Conservation (phyloP, 2,888 invertebrate genomes). For the Oligia strigilis region DNA sequence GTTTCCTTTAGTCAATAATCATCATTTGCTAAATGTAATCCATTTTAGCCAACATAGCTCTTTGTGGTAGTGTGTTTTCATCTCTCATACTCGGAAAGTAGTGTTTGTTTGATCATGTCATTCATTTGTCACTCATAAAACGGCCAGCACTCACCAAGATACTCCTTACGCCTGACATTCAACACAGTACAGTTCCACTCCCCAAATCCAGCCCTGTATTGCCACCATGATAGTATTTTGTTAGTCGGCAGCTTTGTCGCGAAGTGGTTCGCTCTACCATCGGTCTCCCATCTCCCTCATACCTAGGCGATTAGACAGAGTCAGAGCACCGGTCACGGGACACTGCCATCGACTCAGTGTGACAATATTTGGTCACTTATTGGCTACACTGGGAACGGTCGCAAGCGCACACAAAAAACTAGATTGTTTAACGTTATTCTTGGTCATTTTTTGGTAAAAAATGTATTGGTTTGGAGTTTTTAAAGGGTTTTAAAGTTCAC, state of each 20-base stretch:
- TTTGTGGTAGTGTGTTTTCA: neutral
- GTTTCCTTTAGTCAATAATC: neutral
- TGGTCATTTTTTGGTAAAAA: conserved; percentile 52
- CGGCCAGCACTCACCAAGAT: neutral
- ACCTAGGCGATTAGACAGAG: conserved; percentile 65
- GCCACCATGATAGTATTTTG: conserved; percentile 89
- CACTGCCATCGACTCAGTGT: conserved; percentile 71
- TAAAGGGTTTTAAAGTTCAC: conserved; percentile 29
- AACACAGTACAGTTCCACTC: neutral
- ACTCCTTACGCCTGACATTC: neutral
- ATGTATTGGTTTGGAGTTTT: conserved; percentile 36
- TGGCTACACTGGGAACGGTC: conserved; percentile 83
- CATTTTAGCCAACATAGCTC: neutral
- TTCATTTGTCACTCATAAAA: neutral
- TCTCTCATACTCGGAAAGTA: too few species aligned
- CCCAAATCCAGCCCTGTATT: conserved; percentile 80
- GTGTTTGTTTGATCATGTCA: neutral
- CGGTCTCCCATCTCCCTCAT: conserved; percentile 69
- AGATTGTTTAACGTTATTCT: conserved; percentile 64
- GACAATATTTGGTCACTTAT: conserved; percentile 88
- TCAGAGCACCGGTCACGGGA: conserved; percentile 75
- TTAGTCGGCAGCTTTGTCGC: conserved; percentile 89
- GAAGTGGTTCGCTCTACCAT: conserved; percentile 72
- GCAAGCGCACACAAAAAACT: conserved; percentile 61
- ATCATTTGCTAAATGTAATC: neutral